Evolutionary conservation across 2,797 vertebrate species (phyloP).

Genomic region (Glyptemys insculpta): DNA sequence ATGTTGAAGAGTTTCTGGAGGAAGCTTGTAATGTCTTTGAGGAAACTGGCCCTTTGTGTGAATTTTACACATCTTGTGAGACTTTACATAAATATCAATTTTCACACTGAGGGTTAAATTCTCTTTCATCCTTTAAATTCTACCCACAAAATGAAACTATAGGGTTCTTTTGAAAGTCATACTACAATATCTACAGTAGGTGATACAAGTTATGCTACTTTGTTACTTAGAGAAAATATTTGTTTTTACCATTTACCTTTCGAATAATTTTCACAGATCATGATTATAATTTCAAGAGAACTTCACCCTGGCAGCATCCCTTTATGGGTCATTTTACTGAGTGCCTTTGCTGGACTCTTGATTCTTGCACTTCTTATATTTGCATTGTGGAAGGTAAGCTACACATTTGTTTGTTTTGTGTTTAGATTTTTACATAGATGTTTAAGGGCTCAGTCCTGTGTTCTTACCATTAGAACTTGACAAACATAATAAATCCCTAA

Average conservation of each 20-base stretch:
- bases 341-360: constrained; percentile 92
- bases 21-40: background rate
- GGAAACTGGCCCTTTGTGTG: background rate
- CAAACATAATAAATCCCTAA: background rate
- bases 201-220: background rate
- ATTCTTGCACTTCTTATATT: constrained; percentile 95
- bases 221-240: background rate
- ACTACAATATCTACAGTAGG: background rate
- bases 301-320: constrained; percentile 87
- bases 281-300: constrained; percentile 92
- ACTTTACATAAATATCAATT: background rate
- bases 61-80: background rate
- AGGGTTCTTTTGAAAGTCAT: background rate
- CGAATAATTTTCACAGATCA: constrained; percentile 83
- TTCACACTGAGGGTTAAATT: background rate
- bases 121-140: background rate
- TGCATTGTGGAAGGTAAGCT: constrained; percentile 93
- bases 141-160: background rate
- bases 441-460: accelerated
- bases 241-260: constrained; percentile 9
- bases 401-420: accelerated
- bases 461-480: background rate
- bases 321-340: constrained; percentile 94
- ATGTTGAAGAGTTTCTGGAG: background rate
- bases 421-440: background rate